phyloP scores from a whole-genome alignment of 1,140 invertebrate genomes.

The fruit fly (Drosophila melanogaster) region DNA sequence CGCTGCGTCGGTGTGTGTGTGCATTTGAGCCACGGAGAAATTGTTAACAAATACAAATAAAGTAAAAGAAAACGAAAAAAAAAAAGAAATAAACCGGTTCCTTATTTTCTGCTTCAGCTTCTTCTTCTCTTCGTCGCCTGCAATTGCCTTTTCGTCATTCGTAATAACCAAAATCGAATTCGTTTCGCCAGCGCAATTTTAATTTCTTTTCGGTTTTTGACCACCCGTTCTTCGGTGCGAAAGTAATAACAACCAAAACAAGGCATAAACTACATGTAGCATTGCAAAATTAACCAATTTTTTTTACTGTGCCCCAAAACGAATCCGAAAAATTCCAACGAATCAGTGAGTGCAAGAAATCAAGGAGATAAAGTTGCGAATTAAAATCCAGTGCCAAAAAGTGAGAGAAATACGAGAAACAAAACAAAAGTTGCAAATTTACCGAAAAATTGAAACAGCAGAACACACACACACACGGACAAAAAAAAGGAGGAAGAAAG shows the following conservation, averaged over 20 bases:
- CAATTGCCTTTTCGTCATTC: slow-evolving; percentile 10
- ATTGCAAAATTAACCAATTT: slow-evolving; percentile 10
- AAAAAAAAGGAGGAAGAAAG: slow-evolving; percentile 24
- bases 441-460: slow-evolving; percentile 16
- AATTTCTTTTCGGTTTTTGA: slow-evolving; percentile 8
- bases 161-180: slow-evolving; percentile 11
- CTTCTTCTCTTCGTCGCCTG: neutral
- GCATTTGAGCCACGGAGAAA: slow-evolving; percentile 37
- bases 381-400: slow-evolving; percentile 41
- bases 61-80: neutral
- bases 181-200: slow-evolving; percentile 6
- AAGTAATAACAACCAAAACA: slow-evolving; percentile 3
- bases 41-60: slow-evolving; percentile 20
- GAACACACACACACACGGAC: slow-evolving; percentile 1
- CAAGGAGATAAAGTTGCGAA: slow-evolving; percentile 33
- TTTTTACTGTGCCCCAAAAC: slow-evolving; percentile 39
- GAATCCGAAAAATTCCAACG: slow-evolving; percentile 31
- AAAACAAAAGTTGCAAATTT: slow-evolving; percentile 48
- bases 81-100: slow-evolving; percentile 28
- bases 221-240: slow-evolving; percentile 7
- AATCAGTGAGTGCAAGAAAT: slow-evolving; percentile 19
- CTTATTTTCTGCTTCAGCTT: slow-evolving; percentile 9
- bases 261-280: neutral
- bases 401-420: slow-evolving; percentile 31
- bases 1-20: slow-evolving; percentile 20